Evolutionary conservation across 2,113 vertebrate genomes (phyloP).

Genomic region (Piprites chloris): DNA sequence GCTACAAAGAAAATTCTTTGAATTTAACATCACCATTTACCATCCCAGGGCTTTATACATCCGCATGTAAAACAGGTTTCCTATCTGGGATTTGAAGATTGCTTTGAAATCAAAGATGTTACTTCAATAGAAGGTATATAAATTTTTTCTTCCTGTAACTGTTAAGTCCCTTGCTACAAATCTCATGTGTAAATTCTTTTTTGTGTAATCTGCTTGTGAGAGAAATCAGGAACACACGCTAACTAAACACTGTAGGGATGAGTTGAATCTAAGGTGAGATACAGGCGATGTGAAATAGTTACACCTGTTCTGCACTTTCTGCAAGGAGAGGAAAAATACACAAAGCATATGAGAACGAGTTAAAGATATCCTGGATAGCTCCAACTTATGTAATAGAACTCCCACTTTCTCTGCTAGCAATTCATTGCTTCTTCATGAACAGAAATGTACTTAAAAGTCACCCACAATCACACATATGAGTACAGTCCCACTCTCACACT

Average conservation of each 20-base stretch:
- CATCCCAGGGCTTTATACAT: neutral
- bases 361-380: slow-evolving; percentile 45
- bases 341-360: neutral
- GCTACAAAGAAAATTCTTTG: neutral
- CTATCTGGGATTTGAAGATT: neutral
- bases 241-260: neutral
- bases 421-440: slow-evolving; percentile 63
- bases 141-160: neutral
- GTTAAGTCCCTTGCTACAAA: neutral
- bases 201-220: neutral
- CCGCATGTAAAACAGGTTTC: neutral
- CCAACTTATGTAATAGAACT: slow-evolving; percentile 46
- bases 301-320: neutral
- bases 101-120: neutral
- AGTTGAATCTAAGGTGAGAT: neutral
- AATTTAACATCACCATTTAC: neutral
- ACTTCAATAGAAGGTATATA: neutral
- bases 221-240: neutral
- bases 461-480: slow-evolving; percentile 53
- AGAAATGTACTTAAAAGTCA: slow-evolving; percentile 56
- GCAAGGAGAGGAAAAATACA: neutral
- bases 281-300: neutral
- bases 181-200: neutral
- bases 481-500: slow-evolving; percentile 49
- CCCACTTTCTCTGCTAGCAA: slow-evolving; percentile 60